phyloP scores from a whole-genome alignment of 2,797 vertebrate genomes.

The Triplophysa yarkandensis region DNA sequence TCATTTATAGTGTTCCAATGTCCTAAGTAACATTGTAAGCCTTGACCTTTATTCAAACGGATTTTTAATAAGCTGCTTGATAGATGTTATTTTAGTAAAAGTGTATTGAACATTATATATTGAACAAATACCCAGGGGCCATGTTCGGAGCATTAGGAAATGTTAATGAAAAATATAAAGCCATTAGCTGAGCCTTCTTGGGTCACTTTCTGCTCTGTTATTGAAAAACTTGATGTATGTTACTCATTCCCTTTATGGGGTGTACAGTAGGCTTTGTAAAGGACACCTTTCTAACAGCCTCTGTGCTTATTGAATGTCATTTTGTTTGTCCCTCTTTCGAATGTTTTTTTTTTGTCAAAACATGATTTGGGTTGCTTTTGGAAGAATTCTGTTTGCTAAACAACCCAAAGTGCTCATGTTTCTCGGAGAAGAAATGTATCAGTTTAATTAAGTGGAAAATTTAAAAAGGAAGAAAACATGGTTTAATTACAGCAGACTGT shows the following conservation, averaged over 20 bases:
- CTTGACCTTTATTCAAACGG: conserved; percentile 81
- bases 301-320: conserved; percentile 19
- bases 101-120: conserved; percentile 66
- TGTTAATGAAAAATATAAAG: conserved; percentile 77
- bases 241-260: conserved; percentile 19
- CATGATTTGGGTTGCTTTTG: conserved; percentile 48
- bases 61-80: conserved; percentile 73
- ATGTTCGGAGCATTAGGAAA: conserved; percentile 74
- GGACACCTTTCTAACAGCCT: background rate
- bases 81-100: conserved; percentile 79
- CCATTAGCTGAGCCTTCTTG: conserved; percentile 63
- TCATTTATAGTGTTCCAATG: conserved; percentile 52
- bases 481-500: conserved; percentile 28
- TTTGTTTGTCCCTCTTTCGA: conserved; percentile 4
- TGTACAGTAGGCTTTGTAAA: conserved; percentile 31
- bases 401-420: conserved; percentile 48
- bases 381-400: conserved; percentile 38
- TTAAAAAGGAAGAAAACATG: too few relatives aligned
- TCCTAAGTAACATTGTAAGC: conserved; percentile 66
- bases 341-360: conserved; percentile 43
- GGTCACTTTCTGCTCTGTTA: conserved; percentile 57
- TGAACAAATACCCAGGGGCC: conserved; percentile 75
- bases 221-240: conserved; percentile 63
- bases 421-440: conserved; percentile 24
- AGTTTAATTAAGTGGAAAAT: conserved; percentile 36